Evolutionary conservation across 2,113 vertebrate genomes (phyloP).

Genomic region (Gymnorhina tibicen): DNA sequence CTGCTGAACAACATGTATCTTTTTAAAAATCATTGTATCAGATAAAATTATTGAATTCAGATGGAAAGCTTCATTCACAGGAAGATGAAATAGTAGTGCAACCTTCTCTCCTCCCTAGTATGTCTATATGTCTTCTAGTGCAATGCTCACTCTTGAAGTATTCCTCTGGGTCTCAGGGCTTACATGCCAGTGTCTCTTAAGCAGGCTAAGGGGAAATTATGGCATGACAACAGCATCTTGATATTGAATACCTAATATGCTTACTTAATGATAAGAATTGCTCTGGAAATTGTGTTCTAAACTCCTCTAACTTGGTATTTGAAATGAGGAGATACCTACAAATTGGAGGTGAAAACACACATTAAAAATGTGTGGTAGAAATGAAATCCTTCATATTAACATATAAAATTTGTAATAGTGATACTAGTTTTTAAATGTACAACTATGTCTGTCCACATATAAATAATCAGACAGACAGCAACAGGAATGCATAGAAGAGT

Average conservation of each 20-base stretch:
- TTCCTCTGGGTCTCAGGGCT: not conserved
- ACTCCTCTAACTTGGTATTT: not conserved
- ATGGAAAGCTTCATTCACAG: not conserved
- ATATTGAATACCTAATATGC: not conserved
- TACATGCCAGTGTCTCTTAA: not conserved
- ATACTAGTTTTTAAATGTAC: not conserved
- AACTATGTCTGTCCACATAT: fast-evolving
- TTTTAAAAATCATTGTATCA: not conserved
- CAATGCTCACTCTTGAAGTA: not conserved
- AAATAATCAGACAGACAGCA: not conserved
- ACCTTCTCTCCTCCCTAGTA: not conserved
- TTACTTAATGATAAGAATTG: not conserved
- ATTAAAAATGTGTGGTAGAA: not conserved
- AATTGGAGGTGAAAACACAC: not conserved
- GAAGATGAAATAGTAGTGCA: not conserved
- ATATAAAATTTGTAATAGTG: not conserved
- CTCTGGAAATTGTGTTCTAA: not conserved
- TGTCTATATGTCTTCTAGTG: not conserved
- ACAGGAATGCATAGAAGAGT: not conserved
- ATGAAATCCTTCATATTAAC: not conserved
- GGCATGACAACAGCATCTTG: not conserved
- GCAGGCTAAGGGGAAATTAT: not conserved
- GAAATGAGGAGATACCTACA: not conserved
- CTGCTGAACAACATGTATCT: not conserved
- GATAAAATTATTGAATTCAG: not conserved